Percentiles rank a stretch among this genome's conserved stretches.
Evolutionary conservation across 2,797 vertebrate genomes (phyloP).

Genomic region (Leuciscus waleckii): DNA sequence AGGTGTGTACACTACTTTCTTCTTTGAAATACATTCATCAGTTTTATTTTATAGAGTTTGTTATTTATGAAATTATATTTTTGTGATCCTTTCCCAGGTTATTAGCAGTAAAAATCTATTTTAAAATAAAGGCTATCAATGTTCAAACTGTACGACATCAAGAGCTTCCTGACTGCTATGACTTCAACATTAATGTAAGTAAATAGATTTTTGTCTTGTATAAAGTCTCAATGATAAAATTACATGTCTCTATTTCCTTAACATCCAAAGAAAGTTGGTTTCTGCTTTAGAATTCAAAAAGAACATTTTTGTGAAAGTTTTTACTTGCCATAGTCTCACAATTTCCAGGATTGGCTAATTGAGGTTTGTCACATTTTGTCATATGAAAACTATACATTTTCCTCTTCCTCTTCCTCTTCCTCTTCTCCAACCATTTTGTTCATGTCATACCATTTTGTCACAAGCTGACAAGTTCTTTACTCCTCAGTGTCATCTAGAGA

Average conservation of each 20-base stretch:
- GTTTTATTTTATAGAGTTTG: not conserved
- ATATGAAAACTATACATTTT: not conserved
- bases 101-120: slow-evolving; percentile 83
- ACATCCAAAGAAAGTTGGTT: not conserved
- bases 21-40: not conserved
- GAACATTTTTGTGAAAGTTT: not conserved
- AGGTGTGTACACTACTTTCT: slow-evolving; percentile 77
- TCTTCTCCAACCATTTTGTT: not conserved
- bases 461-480: not conserved
- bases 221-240: not conserved
- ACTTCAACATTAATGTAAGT: slow-evolving; percentile 87
- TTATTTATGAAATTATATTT: not conserved
- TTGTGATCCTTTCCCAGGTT: slow-evolving; percentile 75
- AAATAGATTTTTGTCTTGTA: not conserved
- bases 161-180: slow-evolving; percentile 93
- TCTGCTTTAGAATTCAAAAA: slow-evolving; percentile 22
- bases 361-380: not conserved
- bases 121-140: slow-evolving; percentile 94
- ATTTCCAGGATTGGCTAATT: slow-evolving; percentile 9
- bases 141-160: slow-evolving; percentile 92
- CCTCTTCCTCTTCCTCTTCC: slow-evolving; percentile 1
- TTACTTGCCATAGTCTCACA: slow-evolving; percentile 7
- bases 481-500: not conserved
- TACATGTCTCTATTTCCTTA: not conserved
- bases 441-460: not conserved